Conservation (phyloP, 2,888 invertebrate species). For the Ptilodon capucinus region DNA sequence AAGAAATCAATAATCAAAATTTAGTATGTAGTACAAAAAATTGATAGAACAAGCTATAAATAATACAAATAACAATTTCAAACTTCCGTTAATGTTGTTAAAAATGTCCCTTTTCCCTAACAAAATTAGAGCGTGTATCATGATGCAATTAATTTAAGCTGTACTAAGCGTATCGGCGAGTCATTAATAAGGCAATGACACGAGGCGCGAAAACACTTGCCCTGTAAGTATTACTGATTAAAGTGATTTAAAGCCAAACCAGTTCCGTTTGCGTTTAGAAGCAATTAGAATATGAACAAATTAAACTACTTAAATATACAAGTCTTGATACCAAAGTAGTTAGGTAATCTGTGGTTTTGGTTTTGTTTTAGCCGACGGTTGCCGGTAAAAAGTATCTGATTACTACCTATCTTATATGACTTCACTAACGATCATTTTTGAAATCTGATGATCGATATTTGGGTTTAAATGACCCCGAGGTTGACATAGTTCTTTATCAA, state of each 20-base stretch:
- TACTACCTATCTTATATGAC: neutral
- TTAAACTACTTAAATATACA: neutral
- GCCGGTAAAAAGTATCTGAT: too few species aligned
- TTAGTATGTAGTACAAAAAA: too few species aligned
- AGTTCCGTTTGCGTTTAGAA: neutral
- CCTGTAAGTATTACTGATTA: conserved; percentile 8
- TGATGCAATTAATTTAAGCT: conserved; percentile 21
- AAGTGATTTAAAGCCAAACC: neutral
- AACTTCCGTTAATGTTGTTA: neutral
- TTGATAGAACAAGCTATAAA: too few species aligned
- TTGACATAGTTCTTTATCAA: too few species aligned
- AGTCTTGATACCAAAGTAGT: neutral
- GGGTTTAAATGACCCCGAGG: neutral
- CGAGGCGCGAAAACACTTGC: conserved; percentile 20
- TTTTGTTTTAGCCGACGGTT: too few species aligned
- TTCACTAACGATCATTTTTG: neutral
- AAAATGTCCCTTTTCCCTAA: neutral
- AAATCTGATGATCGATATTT: neutral
- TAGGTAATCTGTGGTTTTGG: neutral
- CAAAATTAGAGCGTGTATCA: conserved; percentile 1
- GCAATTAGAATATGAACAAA: neutral
- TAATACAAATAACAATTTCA: too few species aligned
- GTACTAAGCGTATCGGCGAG: conserved; percentile 1
- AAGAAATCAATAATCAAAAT: too few species aligned
- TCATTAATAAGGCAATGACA: conserved; percentile 10